Evolutionary conservation across 1,140 invertebrate species (phyloP), one percentile per base, ranked within the genome.

Genomic region (Neotoxoptera formosana): DNA sequence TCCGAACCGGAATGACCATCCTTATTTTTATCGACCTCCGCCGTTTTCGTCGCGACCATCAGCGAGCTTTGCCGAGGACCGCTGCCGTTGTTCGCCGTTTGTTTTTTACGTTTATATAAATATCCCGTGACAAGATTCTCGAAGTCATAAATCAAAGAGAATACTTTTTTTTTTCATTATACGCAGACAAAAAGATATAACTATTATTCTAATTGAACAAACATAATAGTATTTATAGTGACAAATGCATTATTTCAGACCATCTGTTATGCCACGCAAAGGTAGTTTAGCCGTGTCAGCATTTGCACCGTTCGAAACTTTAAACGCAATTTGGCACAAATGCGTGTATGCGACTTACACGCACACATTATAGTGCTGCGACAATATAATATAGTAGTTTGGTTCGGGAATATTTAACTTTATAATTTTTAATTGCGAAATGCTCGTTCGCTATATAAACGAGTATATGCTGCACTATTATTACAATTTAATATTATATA

Each of bases 121-220:
- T 89, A 89, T 56, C n/a, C 2, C 41, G 41, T 56, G 88, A 56
- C n/a, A 36, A 36, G 20, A 56, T 89, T 36, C 48, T 48, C 25
- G 25, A n/a, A 56, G 51, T 89, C 51, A 89, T 89, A 89, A 89
- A 89, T 89, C 88, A 89, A 53, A 36, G 9, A 56, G 21, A 89
- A 36, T 89, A 89, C 48, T 88, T 89, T 47, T 89, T 88, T 89
- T 47, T 89, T 56, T 56, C 48, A 89, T 89, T 56, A n/a, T n/a
- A 56, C 23, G 11, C 34, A 89, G 41, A 89, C 51, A 36, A 36
- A 89, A 89, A 56, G 20, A 56, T 89, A 89, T 56, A 56, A 56
- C 88, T 36, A 89, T 89, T 36, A 89, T 89, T 89, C 48, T 89
- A 89, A 89, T 89, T 89, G 48, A 56, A 89, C 88, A 56, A 89